These are phyloP conservation scores for Spilogale gracilis DNA, from an alignment of 2,113 vertebrate species.

Conservation along the genomic window DNA sequence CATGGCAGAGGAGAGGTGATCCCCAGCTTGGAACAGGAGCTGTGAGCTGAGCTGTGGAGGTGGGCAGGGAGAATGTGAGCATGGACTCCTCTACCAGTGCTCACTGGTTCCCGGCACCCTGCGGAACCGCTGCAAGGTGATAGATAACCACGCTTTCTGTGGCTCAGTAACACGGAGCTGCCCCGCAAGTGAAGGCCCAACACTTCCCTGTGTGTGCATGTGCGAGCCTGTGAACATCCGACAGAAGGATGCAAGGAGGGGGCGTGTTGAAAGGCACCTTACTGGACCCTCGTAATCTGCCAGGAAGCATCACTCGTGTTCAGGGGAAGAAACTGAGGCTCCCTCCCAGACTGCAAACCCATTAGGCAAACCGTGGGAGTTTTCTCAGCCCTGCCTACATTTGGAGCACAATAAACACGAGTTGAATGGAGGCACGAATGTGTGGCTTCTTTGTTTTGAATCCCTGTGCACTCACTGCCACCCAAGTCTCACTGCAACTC, in stretches of 20 bases:
- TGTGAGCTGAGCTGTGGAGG: accelerated
- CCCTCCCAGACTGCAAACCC: background rate
- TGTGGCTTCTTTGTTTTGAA: background rate
- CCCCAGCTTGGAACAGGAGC: background rate
- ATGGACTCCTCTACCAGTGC: accelerated
- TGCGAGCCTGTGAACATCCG: too few relatives aligned
- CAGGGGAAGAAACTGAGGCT: background rate
- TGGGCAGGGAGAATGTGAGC: accelerated
- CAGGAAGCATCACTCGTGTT: background rate
- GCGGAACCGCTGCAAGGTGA: background rate
- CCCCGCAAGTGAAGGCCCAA: background rate
- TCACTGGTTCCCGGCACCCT: background rate
- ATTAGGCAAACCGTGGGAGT: background rate
- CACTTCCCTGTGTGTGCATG: too few relatives aligned
- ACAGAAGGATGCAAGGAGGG: accelerated
- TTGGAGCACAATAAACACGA: accelerated
- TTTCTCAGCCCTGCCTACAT: accelerated
- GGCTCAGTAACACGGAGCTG: background rate
- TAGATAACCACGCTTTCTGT: too few relatives aligned
- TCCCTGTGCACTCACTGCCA: accelerated
- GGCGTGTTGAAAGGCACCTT: too few relatives aligned
- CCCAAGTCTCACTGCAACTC: background rate
- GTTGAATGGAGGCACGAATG: background rate
- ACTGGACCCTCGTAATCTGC: too few relatives aligned
- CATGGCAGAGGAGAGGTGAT: background rate